Conservation (phyloP, 1,140 invertebrate genomes). For the Drosophila prosaltans region DNA sequence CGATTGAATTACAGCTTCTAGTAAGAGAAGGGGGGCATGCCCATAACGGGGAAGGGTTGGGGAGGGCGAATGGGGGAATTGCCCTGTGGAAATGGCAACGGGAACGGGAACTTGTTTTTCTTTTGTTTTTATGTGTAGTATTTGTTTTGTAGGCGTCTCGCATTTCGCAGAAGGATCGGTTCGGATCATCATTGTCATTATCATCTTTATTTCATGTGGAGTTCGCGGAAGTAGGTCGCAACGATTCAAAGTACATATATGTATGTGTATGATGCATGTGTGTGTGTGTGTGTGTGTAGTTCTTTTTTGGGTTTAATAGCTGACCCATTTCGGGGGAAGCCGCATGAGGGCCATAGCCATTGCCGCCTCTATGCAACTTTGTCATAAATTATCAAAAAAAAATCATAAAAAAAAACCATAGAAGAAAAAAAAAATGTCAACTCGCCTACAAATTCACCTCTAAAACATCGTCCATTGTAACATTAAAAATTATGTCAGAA, state of each 20-base stretch:
- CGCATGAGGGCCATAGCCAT: constrained; percentile 48
- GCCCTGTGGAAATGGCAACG: constrained; percentile 2
- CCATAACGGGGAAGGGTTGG: not conserved
- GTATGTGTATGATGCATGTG: not conserved
- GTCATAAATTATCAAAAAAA: constrained; percentile 48
- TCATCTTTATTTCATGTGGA: constrained; percentile 25
- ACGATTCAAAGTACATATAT: not conserved
- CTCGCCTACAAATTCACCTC: constrained; percentile 57
- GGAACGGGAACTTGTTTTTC: constrained; percentile 10
- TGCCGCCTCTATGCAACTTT: constrained; percentile 42
- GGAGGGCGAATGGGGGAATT: not conserved
- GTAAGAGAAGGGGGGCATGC: not conserved
- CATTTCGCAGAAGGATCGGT: constrained; percentile 51
- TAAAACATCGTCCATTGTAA: constrained; percentile 41
- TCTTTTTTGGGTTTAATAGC: constrained; percentile 27
- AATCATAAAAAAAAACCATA: constrained; percentile 26
- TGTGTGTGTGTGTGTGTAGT: not conserved
- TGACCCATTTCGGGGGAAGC: constrained; percentile 57
- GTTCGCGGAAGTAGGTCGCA: constrained; percentile 47
- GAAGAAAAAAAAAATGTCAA: constrained; percentile 39
- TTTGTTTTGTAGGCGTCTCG: constrained; percentile 36
- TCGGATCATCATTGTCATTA: constrained; percentile 35
- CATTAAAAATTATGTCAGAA: constrained; percentile 60
- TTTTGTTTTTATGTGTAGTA: constrained; percentile 27
- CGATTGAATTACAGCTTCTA: constrained; percentile 69